Evolutionary conservation across 92 coral and sea anemone genomes (phyloP), one percentile per base, ranked within the genome.

Genomic region (Chrysogorgia sp.): DNA sequence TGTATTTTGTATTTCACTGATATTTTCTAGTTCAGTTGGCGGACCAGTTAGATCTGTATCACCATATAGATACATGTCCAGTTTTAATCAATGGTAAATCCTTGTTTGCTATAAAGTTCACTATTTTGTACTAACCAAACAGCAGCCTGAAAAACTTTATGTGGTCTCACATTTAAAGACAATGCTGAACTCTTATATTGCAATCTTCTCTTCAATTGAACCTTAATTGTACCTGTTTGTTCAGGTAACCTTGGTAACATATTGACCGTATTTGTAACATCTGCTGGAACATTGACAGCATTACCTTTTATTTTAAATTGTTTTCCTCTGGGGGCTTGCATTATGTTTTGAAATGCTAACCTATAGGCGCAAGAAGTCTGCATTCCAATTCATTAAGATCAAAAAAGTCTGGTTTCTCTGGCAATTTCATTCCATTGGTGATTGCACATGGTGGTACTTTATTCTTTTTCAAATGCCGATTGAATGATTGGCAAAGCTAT

Each of bases 401-500:
- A 22, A 72, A 72, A 63, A 67, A 40, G 17, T 28, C 26, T 32
- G 74, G 53, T 53, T 67, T 80, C 49, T n/a, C 40, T 25, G 67
- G 84, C 20, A 80, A 80, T 70, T 47, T 53, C 84, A 78, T 78
- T 34, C 84, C 84, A 80, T 55, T 80, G 40, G 43, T 32, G 31
- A 57, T 47, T 34, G 84, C 84, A 67, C 86, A 83, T 48, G 87
- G 87, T 7, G 66, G 83, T 40, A 86, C 74, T 68, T 71, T 87
- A 49, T 63, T 83, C 59, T 82, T 87, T 28, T 35, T 41, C 47
- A 83, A 77, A 58, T 86, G 59, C 13, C 60, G 77, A 78, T 77
- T 35, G 58, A 86, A 86, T 32, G 85, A 65, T 65, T 53, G 81
- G 58, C 90, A 86, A 23, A 86, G 34, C 90, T 87, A 64, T 37